Evolutionary conservation across 2,113 vertebrate genomes (phyloP).

Genomic region (Colaptes auratus): DNA sequence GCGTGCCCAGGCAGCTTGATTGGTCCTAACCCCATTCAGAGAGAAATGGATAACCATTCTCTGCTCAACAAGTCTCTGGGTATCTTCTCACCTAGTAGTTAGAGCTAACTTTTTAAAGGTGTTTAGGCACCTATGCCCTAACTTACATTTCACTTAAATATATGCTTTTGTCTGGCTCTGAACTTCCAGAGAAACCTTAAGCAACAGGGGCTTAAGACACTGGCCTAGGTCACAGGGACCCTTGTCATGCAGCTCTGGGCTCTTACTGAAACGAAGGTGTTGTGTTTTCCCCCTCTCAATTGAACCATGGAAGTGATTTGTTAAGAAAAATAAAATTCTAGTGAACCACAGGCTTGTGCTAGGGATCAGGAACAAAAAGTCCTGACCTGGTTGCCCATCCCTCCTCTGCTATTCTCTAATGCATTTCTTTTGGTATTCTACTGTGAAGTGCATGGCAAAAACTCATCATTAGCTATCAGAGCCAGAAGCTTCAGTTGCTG

Average conservation of each 20-base stretch:
- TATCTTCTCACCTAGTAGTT: background rate
- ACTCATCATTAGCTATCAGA: accelerated
- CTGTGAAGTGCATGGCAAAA: background rate
- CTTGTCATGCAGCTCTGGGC: background rate
- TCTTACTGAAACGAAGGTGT: no score
- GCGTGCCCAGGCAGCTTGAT: background rate
- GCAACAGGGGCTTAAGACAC: background rate
- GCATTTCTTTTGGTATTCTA: background rate
- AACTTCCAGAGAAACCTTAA: background rate
- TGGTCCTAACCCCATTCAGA: background rate
- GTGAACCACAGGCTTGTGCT: background rate
- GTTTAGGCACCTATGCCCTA: background rate
- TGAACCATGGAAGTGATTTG: background rate
- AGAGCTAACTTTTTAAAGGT: background rate
- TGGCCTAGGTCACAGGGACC: background rate
- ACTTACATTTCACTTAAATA: background rate
- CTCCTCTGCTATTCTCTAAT: background rate
- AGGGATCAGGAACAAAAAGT: background rate
- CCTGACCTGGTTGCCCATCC: background rate
- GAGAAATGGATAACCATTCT: background rate
- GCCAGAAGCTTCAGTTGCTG: background rate
- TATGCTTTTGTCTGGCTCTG: background rate
- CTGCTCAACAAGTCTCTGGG: background rate
- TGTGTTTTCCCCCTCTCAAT: no score
- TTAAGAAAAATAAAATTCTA: background rate